phyloP scores from a whole-genome alignment of 2,113 vertebrate species.

The Poicephalus meyeri region DNA sequence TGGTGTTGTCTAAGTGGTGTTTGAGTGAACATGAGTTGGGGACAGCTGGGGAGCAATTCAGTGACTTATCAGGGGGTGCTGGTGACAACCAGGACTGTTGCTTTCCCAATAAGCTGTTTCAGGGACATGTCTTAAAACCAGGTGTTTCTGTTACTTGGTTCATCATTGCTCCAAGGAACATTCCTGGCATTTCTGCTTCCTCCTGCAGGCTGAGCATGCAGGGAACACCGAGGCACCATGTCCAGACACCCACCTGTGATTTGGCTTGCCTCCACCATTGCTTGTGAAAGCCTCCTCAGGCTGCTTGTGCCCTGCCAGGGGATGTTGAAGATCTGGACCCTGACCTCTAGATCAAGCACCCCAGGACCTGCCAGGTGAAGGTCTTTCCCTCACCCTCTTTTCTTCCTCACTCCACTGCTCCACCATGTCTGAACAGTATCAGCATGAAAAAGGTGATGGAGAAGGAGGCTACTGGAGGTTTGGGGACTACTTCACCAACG shows the following conservation, averaged over 20 bases:
- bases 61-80: neutral
- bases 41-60: neutral
- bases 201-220: neutral
- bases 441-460: neutral
- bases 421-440: fast-evolving
- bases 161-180: neutral
- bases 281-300: neutral
- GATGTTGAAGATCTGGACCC: neutral
- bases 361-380: neutral
- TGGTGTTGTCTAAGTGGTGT: neutral
- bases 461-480: neutral
- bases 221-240: neutral
- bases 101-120: neutral
- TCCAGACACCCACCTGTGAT: neutral
- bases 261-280: neutral
- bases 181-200: neutral
- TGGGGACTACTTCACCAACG: neutral
- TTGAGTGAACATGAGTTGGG: neutral
- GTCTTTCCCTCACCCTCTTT: neutral
- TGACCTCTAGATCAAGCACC: neutral
- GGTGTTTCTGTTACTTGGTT: neutral
- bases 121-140: neutral
- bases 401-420: neutral
- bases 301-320: neutral
- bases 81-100: neutral